These are phyloP conservation scores for Podarcis cretensis DNA, from an alignment of 2,113 vertebrate genomes.

Conservation along the genomic window DNA sequence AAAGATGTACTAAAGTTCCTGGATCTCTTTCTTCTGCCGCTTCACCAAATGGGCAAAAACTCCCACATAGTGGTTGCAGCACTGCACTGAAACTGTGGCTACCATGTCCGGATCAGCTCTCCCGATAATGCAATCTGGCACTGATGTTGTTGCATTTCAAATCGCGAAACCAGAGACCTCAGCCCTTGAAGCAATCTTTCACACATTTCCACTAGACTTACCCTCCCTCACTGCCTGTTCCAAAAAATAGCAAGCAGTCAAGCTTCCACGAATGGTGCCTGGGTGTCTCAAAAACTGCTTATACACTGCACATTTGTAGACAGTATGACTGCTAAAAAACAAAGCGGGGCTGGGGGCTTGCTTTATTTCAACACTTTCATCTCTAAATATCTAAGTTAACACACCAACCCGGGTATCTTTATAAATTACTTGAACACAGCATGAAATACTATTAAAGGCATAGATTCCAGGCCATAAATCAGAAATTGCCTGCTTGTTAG, in stretches of 20 bases:
- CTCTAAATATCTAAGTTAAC: constrained; percentile 50
- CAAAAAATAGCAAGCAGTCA: constrained; percentile 45
- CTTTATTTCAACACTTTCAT: constrained; percentile 63
- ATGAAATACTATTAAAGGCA: constrained; percentile 56
- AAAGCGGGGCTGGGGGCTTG: constrained; percentile 49
- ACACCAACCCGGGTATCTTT: constrained; percentile 63
- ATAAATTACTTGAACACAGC: constrained; percentile 51
- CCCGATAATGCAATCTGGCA: constrained; percentile 13
- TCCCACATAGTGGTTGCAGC: constrained; percentile 10
- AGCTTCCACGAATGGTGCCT: constrained; percentile 69
- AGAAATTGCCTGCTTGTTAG: constrained; percentile 54
- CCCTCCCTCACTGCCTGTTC: constrained; percentile 35
- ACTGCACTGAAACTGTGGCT: neutral
- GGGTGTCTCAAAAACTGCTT: constrained; percentile 70
- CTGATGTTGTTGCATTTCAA: neutral
- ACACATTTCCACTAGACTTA: constrained; percentile 49
- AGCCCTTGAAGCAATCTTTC: constrained; percentile 50
- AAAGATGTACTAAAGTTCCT: neutral
- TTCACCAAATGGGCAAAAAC: neutral
- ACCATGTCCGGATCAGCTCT: constrained; percentile 8
- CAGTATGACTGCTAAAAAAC: constrained; percentile 63
- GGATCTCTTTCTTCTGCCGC: neutral
- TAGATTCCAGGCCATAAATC: constrained; percentile 59
- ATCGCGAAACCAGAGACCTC: constrained; percentile 4
- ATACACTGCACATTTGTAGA: constrained; percentile 64